Conservation (phyloP, 2,888 invertebrate genomes). For the Actias luna region DNA sequence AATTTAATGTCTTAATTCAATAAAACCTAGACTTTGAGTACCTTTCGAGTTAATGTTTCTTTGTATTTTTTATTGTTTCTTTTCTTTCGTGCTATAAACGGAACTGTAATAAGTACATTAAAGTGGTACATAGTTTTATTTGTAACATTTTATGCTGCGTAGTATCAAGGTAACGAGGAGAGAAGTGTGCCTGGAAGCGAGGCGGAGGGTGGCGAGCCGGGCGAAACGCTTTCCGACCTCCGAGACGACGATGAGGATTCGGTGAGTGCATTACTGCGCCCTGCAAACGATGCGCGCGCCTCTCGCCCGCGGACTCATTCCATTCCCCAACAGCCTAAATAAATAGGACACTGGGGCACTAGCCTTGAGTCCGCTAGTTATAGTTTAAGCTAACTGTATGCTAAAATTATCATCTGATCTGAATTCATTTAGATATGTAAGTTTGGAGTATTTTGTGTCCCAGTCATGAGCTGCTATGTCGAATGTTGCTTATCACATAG, state of each 20-base stretch:
- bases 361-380: constrained; percentile 53
- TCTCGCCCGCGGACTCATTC: constrained; percentile 28
- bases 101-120: not conserved
- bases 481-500: constrained; percentile 61
- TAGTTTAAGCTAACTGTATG: constrained; percentile 42
- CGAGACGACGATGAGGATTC: constrained; percentile 85
- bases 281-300: constrained; percentile 20
- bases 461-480: constrained; percentile 20
- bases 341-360: constrained; percentile 70
- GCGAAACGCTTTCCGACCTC: constrained; percentile 74
- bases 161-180: constrained; percentile 68
- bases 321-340: constrained; percentile 44
- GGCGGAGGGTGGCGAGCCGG: constrained; percentile 55
- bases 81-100: not conserved
- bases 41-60: not conserved
- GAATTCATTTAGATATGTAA: constrained; percentile 22
- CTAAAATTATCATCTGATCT: constrained; percentile 29
- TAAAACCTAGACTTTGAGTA: not conserved
- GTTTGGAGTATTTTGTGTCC: constrained; percentile 9
- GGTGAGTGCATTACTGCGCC: constrained; percentile 80
- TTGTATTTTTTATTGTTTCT: not conserved
- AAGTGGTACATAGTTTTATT: not conserved
- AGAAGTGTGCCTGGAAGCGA: constrained; percentile 56
- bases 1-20: not conserved
- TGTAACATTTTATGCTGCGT: constrained; percentile 16